Evolutionary conservation across 2,797 vertebrate genomes (phyloP), one percentile per base, ranked within the genome.

Genomic region (Tamandua tetradactyla): DNA sequence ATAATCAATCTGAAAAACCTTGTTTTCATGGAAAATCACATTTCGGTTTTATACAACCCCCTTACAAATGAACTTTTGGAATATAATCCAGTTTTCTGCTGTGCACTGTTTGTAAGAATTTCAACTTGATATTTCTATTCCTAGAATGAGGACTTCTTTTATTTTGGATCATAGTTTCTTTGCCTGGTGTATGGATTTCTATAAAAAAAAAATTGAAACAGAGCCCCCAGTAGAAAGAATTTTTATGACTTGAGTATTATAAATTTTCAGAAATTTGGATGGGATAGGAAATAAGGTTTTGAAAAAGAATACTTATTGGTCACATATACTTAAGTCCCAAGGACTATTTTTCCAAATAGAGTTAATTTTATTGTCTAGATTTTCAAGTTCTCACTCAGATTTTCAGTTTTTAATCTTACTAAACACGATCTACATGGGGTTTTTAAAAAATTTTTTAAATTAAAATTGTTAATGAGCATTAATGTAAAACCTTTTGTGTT

Each of bases 401-500:
- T 91, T 89, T 92, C 49, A 23, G 5, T 84, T 76, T 95, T 84
- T 78, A 87, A 27, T 75, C 69, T 44, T 82, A 3, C 91, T 49
- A 92, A 89, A 87, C 13, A 72, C 76, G 75, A 66, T 74, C 64
- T 83, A 4, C 49, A 20, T 22, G 2, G 64, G 0, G 72, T 93
- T 12, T 66, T 44, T n/a, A n/a, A n/a, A n/a, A n/a, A n/a, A 72
- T 3, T 75, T 9, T 92, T 92, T 85, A 86, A 86, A 81, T 89
- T 82, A 35, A 30, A 86, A 35, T 8, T 61, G 2, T 49, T 92
- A 47, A 89, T 90, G 61, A 87, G 37, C 79, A 78, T 83, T 80
- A 87, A 85, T 86, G 10, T 69, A 69, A 89, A 91, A 64, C 23
- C 3, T 79, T 94, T 57, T 85, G 86, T 97, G 72, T 97, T 96